These are phyloP conservation scores for Myotis davidii DNA, from an alignment of 2,113 vertebrate genomes.

Conservation along the genomic window DNA sequence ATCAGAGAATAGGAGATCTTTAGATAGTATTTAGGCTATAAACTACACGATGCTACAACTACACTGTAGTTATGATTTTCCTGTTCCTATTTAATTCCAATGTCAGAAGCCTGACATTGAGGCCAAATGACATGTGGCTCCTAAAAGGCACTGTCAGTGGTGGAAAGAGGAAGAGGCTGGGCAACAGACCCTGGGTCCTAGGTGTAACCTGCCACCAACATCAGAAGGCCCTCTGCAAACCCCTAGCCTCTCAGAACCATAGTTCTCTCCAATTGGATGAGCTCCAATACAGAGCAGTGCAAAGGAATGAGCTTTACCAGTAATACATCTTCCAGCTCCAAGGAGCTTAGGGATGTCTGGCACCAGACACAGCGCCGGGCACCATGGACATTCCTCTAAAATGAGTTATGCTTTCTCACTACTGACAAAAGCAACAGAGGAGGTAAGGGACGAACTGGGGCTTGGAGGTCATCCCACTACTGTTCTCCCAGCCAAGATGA, in stretches of 20 bases:
- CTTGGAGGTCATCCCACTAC: neutral
- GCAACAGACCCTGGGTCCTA: neutral
- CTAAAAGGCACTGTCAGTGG: neutral
- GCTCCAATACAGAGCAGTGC: neutral
- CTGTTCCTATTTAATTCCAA: neutral
- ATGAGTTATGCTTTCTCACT: neutral
- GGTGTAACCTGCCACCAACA: accelerated
- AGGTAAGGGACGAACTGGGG: neutral
- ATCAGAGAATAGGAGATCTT: neutral
- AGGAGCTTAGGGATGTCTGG: neutral
- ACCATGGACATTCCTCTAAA: neutral
- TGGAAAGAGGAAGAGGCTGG: neutral
- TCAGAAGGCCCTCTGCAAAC: neutral
- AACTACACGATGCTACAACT: neutral
- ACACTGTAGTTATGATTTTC: neutral
- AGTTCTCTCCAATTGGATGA: neutral
- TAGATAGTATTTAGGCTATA: neutral
- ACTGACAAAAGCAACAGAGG: neutral
- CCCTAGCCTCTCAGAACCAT: accelerated
- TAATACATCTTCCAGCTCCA: neutral
- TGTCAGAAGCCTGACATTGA: neutral
- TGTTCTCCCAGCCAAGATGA: neutral
- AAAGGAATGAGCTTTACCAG: neutral
- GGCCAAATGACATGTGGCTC: neutral
- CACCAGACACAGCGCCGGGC: neutral